Evolutionary conservation across 2,797 vertebrate genomes (phyloP).

Genomic region (Anniella stebbinsi): DNA sequence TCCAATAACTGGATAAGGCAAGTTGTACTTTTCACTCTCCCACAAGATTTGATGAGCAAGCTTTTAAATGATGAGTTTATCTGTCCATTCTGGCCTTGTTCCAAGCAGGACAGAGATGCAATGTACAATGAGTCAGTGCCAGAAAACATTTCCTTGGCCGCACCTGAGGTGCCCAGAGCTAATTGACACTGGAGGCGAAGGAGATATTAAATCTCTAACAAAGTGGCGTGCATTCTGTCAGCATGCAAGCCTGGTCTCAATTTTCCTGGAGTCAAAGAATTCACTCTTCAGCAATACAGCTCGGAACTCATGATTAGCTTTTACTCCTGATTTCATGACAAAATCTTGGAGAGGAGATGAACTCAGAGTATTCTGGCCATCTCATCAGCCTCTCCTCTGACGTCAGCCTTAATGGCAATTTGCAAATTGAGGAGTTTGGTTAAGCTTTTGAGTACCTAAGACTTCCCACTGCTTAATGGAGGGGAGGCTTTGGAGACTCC

Average conservation of each 20-base stretch:
- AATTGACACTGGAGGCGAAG: slow-evolving; percentile 10
- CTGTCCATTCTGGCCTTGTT: slow-evolving; percentile 40
- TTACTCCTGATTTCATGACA: not conserved
- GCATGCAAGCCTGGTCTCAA: slow-evolving; percentile 37
- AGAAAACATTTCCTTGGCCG: slow-evolving; percentile 46
- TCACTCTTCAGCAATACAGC: slow-evolving; percentile 12
- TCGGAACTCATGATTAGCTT: slow-evolving; percentile 14
- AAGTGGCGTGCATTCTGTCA: slow-evolving; percentile 20
- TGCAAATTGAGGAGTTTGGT: not conserved
- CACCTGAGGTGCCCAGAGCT: slow-evolving; percentile 12
- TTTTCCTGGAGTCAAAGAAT: slow-evolving; percentile 18
- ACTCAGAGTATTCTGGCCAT: not conserved
- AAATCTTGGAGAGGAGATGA: slow-evolving; percentile 1
- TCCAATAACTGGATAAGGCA: slow-evolving; percentile 27
- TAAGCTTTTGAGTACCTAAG: not conserved
- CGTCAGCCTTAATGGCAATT: not conserved
- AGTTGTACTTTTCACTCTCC: slow-evolving; percentile 24
- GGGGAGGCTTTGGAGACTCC: not conserved
- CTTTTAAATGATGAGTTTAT: slow-evolving; percentile 36
- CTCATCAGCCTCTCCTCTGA: not conserved
- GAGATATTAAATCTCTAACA: slow-evolving; percentile 39
- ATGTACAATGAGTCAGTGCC: not conserved
- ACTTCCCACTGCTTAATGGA: not conserved
- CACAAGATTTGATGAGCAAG: slow-evolving; percentile 41
- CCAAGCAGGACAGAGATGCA: slow-evolving; percentile 42